These are phyloP conservation scores for Okapia johnstoni DNA, from an alignment of 2,113 vertebrate species.

Conservation along the genomic window DNA sequence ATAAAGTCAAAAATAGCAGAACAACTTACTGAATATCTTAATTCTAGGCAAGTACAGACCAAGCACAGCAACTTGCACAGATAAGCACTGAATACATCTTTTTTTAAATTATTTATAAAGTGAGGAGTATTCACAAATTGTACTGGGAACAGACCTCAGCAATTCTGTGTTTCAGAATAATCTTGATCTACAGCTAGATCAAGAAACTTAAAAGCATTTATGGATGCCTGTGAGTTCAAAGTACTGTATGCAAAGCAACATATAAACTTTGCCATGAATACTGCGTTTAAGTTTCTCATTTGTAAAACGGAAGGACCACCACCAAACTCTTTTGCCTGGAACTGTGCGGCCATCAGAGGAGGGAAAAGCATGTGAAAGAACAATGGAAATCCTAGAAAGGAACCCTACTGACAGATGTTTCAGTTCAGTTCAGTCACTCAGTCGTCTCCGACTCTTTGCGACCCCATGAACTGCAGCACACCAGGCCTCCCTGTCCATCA, in stretches of 20 bases:
- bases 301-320: background rate
- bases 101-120: background rate
- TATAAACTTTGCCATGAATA: background rate
- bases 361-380: background rate
- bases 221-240: background rate
- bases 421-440: no score
- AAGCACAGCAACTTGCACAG: background rate
- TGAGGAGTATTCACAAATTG: background rate
- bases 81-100: background rate
- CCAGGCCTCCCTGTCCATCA: no score
- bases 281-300: background rate
- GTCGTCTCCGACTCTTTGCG: no score
- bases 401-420: background rate
- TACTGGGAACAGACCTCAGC: background rate
- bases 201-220: background rate
- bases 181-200: background rate
- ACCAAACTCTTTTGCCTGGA: background rate
- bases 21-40: background rate
- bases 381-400: background rate
- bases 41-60: background rate
- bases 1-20: background rate
- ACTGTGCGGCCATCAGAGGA: background rate
- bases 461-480: no score
- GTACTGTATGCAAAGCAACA: background rate
- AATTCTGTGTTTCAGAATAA: background rate